phyloP scores from a whole-genome alignment of 2,797 vertebrate genomes.

The Novumbra hubbsi region DNA sequence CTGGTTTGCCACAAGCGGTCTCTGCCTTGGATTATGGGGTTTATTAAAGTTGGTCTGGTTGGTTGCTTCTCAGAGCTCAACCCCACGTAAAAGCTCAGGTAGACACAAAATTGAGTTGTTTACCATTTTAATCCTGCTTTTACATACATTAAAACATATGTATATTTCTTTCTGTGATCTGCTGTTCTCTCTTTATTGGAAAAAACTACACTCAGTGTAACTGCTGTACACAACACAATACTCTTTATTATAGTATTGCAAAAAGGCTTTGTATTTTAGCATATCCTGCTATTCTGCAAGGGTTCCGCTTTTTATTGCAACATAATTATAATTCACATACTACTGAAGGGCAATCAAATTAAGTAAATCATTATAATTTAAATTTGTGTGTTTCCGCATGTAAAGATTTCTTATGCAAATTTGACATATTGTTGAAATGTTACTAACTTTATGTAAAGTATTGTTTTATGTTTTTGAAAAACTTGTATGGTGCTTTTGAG shows the following conservation, averaged over 20 bases:
- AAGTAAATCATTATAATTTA: slow-evolving; percentile 65
- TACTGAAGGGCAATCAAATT: slow-evolving; percentile 80
- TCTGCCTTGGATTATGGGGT: background rate
- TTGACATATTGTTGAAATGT: slow-evolving; percentile 55
- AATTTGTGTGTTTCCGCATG: slow-evolving; percentile 61
- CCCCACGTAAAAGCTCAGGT: slow-evolving; percentile 58
- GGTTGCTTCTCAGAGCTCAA: slow-evolving; percentile 13
- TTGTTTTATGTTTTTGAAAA: slow-evolving; percentile 57
- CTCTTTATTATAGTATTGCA: background rate
- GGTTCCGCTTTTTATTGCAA: slow-evolving; percentile 30
- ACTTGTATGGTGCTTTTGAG: slow-evolving; percentile 47
- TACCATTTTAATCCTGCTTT: slow-evolving; percentile 11
- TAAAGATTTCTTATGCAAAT: slow-evolving; percentile 58
- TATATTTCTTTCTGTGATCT: slow-evolving; percentile 5
- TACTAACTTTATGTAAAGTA: slow-evolving; percentile 62
- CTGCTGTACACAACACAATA: background rate
- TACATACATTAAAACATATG: slow-evolving; percentile 1
- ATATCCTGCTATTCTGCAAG: background rate
- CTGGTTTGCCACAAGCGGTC: slow-evolving; percentile 1
- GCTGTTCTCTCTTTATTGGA: slow-evolving; percentile 19
- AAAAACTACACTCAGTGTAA: background rate
- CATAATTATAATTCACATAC: slow-evolving; percentile 65
- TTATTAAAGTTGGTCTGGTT: slow-evolving; percentile 16
- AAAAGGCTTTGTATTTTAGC: background rate
- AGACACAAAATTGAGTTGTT: slow-evolving; percentile 36